These are phyloP conservation scores for Chymomyza amoena DNA, from an alignment of 2,888 invertebrate species.

Conservation along the genomic window DNA sequence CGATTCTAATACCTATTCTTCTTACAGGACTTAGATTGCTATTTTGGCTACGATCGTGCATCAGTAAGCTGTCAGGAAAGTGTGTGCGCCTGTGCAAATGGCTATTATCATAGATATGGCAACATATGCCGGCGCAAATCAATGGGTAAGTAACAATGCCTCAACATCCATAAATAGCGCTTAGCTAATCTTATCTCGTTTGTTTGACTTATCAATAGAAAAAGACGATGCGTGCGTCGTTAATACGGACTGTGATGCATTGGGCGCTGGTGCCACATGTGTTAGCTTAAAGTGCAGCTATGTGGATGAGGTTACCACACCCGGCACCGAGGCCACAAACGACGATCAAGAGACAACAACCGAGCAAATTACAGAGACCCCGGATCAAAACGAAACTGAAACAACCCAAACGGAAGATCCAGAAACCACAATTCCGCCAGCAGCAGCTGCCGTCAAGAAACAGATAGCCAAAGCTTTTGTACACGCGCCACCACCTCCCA, in stretches of 20 bases:
- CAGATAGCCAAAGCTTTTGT: constrained; percentile 46
- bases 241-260: constrained; percentile 75
- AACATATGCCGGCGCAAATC: constrained; percentile 79
- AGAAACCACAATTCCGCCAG: constrained; percentile 17
- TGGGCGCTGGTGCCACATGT: constrained; percentile 71
- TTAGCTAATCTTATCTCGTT: not conserved
- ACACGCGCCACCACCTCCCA: constrained; percentile 44
- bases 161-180: not conserved
- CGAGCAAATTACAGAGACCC: constrained; percentile 33
- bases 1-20: not conserved
- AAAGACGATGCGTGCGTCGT: constrained; percentile 77
- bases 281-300: constrained; percentile 63
- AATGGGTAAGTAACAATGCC: constrained; percentile 65
- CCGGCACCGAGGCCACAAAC: constrained; percentile 35
- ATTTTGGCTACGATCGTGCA: constrained; percentile 77
- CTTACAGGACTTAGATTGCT: constrained; percentile 74
- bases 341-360: constrained; percentile 25
- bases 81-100: constrained; percentile 77
- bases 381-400: constrained; percentile 35
- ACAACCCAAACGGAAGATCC: constrained; percentile 32
- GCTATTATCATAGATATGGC: constrained; percentile 78
- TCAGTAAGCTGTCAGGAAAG: constrained; percentile 76
- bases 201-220: constrained; percentile 43
- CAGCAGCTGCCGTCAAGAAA: not conserved
- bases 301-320: constrained; percentile 50